Evolutionary conservation across 2,888 invertebrate genomes (phyloP).

Genomic region (Spodoptera exigua): DNA sequence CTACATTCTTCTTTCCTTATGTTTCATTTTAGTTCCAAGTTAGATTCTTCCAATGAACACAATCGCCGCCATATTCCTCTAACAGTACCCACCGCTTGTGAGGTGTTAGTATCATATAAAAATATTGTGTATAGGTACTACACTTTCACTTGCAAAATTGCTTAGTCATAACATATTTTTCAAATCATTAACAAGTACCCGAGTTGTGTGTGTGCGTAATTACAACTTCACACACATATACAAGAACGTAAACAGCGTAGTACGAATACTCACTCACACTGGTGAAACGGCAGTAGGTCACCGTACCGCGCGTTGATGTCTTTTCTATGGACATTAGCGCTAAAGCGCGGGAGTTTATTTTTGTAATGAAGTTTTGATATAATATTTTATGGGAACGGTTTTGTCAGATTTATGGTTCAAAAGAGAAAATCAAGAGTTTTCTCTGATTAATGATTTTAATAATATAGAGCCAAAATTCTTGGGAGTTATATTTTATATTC

Average conservation of each 20-base stretch:
- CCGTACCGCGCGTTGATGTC: conserved; percentile 74
- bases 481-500: neutral
- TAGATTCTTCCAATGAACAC: no score
- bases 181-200: conserved; percentile 56
- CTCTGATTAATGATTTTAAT: conserved; percentile 7
- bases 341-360: conserved; percentile 30
- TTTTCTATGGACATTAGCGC: conserved; percentile 65
- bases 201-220: conserved; percentile 49
- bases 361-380: conserved; percentile 29
- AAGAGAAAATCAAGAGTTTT: conserved; percentile 22
- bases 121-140: conserved; percentile 16
- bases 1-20: no score
- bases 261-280: conserved; percentile 45
- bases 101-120: conserved; percentile 23
- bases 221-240: conserved; percentile 49
- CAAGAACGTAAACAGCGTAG: conserved; percentile 10
- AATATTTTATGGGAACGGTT: conserved; percentile 14
- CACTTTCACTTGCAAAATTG: conserved; percentile 58
- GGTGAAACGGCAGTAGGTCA: conserved; percentile 64
- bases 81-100: conserved; percentile 2
- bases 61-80: neutral
- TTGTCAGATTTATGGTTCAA: conserved; percentile 7
- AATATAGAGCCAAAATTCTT: conserved; percentile 1
- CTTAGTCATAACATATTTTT: conserved; percentile 61
- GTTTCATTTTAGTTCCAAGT: no score